A percentile compares a stretch with the other conserved stretches of the same genome.
Conservation (phyloP, 2,797 vertebrate genomes). For the Macropus fuliginosus region DNA sequence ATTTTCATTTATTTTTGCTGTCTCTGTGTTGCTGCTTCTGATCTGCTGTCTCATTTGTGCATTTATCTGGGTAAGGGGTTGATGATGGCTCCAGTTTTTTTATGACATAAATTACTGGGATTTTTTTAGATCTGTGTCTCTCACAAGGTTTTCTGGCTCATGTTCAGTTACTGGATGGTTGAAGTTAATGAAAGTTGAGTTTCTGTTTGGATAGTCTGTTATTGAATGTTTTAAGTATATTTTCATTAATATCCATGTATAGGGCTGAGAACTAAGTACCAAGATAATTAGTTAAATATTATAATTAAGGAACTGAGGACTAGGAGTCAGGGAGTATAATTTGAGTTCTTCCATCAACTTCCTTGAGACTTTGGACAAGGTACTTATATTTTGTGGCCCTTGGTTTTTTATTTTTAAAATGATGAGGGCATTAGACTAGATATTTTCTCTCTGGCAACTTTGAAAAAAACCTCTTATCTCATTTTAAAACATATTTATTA, state of each 20-base stretch:
- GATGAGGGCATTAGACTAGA: slow-evolving; percentile 18
- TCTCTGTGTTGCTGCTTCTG: background rate
- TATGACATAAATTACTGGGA: background rate
- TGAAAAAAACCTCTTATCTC: background rate
- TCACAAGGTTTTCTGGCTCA: background rate
- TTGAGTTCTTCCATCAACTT: background rate
- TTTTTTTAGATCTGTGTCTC: background rate
- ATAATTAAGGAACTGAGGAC: background rate
- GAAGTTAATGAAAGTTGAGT: background rate
- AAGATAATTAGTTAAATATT: background rate
- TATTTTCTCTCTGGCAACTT: slow-evolving; percentile 19
- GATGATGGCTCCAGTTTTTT: background rate
- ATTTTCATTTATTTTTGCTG: background rate
- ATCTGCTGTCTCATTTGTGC: background rate
- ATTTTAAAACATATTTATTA: background rate
- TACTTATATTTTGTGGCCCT: slow-evolving; percentile 22
- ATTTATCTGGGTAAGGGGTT: background rate
- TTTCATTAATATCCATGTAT: background rate
- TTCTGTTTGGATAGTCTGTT: background rate
- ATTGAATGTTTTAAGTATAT: background rate
- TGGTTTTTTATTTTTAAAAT: slow-evolving; percentile 22
- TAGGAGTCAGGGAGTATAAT: background rate
- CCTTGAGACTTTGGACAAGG: background rate
- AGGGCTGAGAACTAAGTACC: background rate
- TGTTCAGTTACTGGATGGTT: background rate